A percentile compares a stretch with the other conserved stretches of the same genome.
phyloP scores from a whole-genome alignment of 2,888 invertebrate species.

The Stenurella melanura region DNA sequence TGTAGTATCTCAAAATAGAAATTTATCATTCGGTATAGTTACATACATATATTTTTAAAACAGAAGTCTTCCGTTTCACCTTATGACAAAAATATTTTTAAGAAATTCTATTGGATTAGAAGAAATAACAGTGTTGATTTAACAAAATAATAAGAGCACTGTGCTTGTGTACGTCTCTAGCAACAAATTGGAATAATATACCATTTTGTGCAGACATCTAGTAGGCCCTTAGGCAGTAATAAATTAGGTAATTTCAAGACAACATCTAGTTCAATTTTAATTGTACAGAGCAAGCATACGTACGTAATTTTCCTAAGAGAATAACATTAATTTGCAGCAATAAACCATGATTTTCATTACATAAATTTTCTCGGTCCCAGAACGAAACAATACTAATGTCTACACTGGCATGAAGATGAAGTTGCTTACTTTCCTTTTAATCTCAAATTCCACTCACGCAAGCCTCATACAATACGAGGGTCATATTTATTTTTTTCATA shows the following conservation, averaged over 20 bases:
- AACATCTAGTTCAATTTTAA: slow-evolving; percentile 31
- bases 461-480: slow-evolving; percentile 30
- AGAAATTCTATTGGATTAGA: no score
- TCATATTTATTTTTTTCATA: slow-evolving; percentile 27
- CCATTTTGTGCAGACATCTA: neutral
- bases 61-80: no score
- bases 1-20: no score
- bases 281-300: slow-evolving; percentile 10
- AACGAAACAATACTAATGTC: slow-evolving; percentile 25
- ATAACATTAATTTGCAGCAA: slow-evolving; percentile 37
- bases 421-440: slow-evolving; percentile 38
- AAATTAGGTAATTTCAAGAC: slow-evolving; percentile 27
- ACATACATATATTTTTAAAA: no score
- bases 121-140: no score
- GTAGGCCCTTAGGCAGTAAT: slow-evolving; percentile 6
- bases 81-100: no score
- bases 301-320: slow-evolving; percentile 21
- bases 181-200: neutral
- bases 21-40: no score
- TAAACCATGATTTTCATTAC: slow-evolving; percentile 41
- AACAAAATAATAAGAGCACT: no score
- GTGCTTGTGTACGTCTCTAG: neutral
- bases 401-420: slow-evolving; percentile 32
- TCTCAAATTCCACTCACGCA: slow-evolving; percentile 34
- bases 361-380: slow-evolving; percentile 27